phyloP scores from a whole-genome alignment of 2,113 vertebrate species.

The Sorex araneus region DNA sequence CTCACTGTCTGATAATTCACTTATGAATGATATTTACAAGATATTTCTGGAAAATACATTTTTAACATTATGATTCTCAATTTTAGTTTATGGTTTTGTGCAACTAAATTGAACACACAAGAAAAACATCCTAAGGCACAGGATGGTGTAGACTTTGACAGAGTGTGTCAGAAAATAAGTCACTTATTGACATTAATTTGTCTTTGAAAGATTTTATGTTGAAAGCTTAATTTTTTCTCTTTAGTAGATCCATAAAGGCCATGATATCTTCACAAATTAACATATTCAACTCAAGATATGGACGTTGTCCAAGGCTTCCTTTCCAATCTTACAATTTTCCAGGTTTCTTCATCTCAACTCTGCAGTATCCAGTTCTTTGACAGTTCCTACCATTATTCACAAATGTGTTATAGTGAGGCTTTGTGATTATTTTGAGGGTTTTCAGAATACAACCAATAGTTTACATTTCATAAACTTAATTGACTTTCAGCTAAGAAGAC shows the following conservation, averaged over 20 bases:
- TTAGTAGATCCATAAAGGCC: neutral
- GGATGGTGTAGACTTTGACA: neutral
- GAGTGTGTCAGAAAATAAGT: neutral
- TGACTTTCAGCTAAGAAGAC: fast-evolving
- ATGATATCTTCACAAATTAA: neutral
- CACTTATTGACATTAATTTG: neutral
- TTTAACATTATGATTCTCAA: neutral
- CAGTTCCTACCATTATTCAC: neutral
- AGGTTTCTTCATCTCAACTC: neutral
- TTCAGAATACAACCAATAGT: neutral
- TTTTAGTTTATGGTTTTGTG: neutral
- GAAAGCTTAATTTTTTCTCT: neutral
- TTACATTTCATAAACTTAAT: neutral
- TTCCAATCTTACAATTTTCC: neutral
- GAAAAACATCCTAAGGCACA: neutral
- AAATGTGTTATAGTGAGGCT: neutral
- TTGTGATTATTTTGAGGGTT: fast-evolving
- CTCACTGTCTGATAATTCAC: neutral
- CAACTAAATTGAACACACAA: neutral
- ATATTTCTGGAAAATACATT: slow-evolving; percentile 11
- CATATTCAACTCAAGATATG: neutral
- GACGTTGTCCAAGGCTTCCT: neutral
- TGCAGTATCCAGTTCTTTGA: neutral
- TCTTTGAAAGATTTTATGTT: neutral
- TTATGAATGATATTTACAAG: neutral